These are phyloP conservation scores for Simalia tracyae DNA, from an alignment of 2,797 vertebrate species.

Conservation along the genomic window DNA sequence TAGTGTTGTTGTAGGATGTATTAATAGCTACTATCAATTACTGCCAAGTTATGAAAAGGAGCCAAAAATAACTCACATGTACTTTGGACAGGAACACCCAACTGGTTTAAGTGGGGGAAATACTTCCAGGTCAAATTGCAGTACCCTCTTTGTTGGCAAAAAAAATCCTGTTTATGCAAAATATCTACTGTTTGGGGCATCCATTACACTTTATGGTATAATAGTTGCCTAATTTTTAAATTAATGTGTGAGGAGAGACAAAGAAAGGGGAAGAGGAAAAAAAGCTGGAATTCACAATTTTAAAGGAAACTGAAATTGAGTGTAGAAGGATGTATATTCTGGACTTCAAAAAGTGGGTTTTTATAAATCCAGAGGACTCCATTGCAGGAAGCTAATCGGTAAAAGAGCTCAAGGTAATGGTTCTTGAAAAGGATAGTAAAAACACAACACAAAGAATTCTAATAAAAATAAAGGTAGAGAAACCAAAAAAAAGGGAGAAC, in stretches of 20 bases:
- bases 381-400: background rate
- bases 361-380: background rate
- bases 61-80: constrained; percentile 53
- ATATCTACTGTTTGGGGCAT: background rate
- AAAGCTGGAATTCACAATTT: background rate
- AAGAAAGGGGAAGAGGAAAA: background rate
- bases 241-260: background rate
- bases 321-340: background rate
- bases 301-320: background rate
- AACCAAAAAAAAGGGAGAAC: background rate
- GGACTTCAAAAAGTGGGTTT: background rate
- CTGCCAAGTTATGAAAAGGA: constrained; percentile 63
- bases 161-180: background rate
- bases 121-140: constrained; percentile 17
- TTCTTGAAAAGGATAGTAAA: background rate
- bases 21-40: constrained; percentile 69
- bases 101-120: background rate
- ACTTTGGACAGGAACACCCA: constrained; percentile 28
- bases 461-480: background rate
- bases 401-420: background rate
- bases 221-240: background rate
- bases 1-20: constrained; percentile 58
- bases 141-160: background rate
- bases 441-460: background rate
- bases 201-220: background rate